Evolutionary conservation across 2,113 vertebrate species (phyloP).

Genomic region (Craseonycteris thonglongyai): DNA sequence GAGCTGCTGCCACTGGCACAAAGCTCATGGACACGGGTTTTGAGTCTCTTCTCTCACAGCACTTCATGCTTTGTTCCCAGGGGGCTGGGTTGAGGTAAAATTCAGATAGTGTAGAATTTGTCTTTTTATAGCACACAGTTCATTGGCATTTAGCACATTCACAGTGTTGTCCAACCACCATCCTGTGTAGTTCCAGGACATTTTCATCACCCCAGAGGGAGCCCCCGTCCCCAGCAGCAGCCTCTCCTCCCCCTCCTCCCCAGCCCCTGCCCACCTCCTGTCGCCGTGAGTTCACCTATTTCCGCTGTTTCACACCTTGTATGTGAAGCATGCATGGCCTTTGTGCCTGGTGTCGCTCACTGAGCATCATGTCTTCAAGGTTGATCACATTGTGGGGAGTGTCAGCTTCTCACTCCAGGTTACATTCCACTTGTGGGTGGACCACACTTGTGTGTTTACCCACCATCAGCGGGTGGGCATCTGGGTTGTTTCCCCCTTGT

Average conservation of each 20-base stretch:
- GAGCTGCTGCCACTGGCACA: not conserved
- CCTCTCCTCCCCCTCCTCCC: not conserved
- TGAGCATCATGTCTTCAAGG: not conserved
- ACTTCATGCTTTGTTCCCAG: not conserved
- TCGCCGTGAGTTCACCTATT: not conserved
- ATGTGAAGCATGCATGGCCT: not conserved
- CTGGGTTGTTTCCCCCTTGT: not conserved
- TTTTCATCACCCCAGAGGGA: not conserved
- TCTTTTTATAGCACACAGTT: no score
- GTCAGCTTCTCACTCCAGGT: not conserved
- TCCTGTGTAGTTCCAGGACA: not conserved
- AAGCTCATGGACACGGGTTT: accelerated
- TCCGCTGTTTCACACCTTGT: not conserved
- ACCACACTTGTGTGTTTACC: no score
- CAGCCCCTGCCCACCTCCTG: not conserved
- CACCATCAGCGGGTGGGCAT: accelerated
- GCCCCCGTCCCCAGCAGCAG: not conserved
- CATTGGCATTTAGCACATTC: not conserved
- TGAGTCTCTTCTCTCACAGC: not conserved
- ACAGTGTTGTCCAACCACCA: accelerated
- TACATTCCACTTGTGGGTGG: accelerated
- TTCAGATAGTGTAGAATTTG: not conserved
- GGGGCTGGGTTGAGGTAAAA: no score
- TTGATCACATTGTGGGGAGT: accelerated
- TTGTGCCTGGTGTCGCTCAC: not conserved